phyloP scores from a whole-genome alignment of 2,888 invertebrate genomes.

The Candidula unifasciata region DNA sequence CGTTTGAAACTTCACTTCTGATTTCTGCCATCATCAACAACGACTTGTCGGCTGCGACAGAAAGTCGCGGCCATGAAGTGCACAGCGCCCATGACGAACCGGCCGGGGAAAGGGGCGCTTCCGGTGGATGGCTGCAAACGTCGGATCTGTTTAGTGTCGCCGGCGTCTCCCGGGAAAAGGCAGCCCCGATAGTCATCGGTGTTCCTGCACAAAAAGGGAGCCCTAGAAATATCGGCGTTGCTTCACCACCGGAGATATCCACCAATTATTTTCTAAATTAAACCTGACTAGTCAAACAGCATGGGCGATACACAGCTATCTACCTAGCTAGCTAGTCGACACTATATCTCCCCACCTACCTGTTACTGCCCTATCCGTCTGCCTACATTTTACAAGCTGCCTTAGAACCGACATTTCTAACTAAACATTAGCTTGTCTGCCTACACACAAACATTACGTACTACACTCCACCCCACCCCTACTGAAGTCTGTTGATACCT shows the following conservation, averaged over 20 bases:
- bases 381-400: no score
- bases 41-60: background rate
- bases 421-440: no score
- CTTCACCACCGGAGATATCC: conserved; percentile 9
- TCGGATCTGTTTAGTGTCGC: conserved; percentile 43
- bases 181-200: conserved; percentile 27
- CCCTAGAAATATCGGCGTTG: background rate
- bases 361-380: no score
- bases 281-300: background rate
- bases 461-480: no score
- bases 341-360: no score
- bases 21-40: conserved; percentile 35
- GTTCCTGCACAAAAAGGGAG: background rate
- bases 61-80: conserved; percentile 38
- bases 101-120: conserved; percentile 17
- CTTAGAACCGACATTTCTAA: no score
- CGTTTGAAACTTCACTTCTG: conserved; percentile 18
- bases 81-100: conserved; percentile 39
- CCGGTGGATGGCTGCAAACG: conserved; percentile 40
- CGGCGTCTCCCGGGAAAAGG: conserved; percentile 26
- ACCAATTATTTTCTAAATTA: conserved; percentile 29
- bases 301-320: background rate
- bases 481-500: no score
- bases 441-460: no score
- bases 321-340: no score